These are phyloP conservation scores for Antechinus stuartii DNA, from an alignment of 2,113 vertebrate species.

Conservation along the genomic window DNA sequence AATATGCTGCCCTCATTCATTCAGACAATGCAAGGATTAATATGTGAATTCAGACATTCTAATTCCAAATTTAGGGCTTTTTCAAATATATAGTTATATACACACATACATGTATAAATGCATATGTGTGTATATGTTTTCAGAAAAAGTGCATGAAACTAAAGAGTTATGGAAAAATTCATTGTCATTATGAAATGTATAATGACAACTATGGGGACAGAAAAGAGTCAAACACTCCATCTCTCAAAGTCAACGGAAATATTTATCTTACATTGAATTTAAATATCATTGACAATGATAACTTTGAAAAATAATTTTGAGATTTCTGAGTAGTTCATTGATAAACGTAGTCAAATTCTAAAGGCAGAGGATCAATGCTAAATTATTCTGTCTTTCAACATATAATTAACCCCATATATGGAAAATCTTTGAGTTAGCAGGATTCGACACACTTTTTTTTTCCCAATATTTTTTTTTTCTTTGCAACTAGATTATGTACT, in stretches of 20 bases:
- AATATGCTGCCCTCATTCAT: not conserved
- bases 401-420: not conserved
- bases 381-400: not conserved
- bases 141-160: not conserved
- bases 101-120: not conserved
- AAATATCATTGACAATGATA: not conserved
- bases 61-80: not conserved
- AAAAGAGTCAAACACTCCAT: not conserved
- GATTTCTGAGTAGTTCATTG: not conserved
- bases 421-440: not conserved
- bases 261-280: not conserved
- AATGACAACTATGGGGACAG: not conserved
- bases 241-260: not conserved
- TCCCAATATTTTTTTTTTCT: not conserved
- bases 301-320: not conserved
- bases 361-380: not conserved
- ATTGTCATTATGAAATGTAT: not conserved
- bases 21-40: not conserved
- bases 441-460: not conserved
- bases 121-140: not conserved
- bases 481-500: not conserved
- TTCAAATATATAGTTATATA: not conserved
- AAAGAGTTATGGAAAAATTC: not conserved
- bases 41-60: not conserved
- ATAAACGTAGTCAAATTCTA: not conserved